Conservation (phyloP, 2,113 vertebrate species). For the Pipra filicauda region DNA sequence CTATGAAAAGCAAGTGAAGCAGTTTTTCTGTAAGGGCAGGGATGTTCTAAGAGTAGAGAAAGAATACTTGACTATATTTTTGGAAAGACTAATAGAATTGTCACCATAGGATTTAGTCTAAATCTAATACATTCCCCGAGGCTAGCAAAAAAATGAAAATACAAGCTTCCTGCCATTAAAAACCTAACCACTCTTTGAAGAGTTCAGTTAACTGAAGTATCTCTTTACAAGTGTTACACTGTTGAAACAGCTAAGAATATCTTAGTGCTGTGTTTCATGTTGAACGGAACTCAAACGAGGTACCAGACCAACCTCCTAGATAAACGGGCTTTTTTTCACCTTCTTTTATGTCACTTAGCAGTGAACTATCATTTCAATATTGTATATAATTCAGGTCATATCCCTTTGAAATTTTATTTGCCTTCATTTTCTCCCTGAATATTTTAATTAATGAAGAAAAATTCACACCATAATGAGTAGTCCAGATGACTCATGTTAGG, state of each 20-base stretch:
- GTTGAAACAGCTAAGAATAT: not conserved
- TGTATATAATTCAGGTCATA: not conserved
- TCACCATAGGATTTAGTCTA: not conserved
- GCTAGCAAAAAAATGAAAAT: not conserved
- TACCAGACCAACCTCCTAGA: not conserved
- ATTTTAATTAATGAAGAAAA: not conserved
- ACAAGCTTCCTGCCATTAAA: not conserved
- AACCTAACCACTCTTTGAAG: not conserved
- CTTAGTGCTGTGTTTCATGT: not conserved
- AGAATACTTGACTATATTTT: not conserved
- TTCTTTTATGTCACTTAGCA: not conserved
- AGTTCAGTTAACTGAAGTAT: not conserved
- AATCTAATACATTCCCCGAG: not conserved
- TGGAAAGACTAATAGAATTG: not conserved
- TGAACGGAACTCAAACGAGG: not conserved
- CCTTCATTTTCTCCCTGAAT: not conserved
- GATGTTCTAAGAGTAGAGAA: not conserved
- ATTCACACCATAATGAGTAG: not conserved
- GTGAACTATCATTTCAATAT: not conserved
- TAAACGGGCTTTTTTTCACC: fast-evolving
- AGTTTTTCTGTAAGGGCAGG: not conserved
- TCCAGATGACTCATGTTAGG: not conserved
- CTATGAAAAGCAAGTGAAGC: not conserved
- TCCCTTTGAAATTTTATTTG: not conserved
- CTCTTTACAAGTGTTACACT: not conserved